Conservation (phyloP, 2,888 invertebrate species). For the Acronicta alni region DNA sequence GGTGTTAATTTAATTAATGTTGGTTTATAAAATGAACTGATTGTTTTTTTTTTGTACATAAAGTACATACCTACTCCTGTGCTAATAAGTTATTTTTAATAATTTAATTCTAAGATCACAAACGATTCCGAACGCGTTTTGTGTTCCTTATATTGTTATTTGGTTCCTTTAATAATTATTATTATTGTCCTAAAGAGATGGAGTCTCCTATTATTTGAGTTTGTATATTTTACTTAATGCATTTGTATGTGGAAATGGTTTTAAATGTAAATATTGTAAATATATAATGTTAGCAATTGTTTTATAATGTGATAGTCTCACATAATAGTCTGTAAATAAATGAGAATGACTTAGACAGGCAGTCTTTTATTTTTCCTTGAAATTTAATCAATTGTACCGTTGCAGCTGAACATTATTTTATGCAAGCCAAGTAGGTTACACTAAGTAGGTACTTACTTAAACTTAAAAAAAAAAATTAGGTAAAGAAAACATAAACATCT, state of each 20-base stretch:
- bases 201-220: constrained; percentile 64
- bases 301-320: constrained; percentile 86
- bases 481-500: too few species aligned
- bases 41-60: constrained; percentile 62
- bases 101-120: constrained; percentile 60
- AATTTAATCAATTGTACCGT: too few species aligned
- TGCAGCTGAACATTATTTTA: too few species aligned
- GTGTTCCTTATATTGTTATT: constrained; percentile 74
- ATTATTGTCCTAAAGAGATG: constrained; percentile 51
- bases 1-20: constrained; percentile 27
- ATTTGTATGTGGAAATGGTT: constrained; percentile 70
- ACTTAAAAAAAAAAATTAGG: too few species aligned
- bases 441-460: too few species aligned
- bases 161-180: constrained; percentile 67
- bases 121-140: constrained; percentile 62
- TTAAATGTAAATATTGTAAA: constrained; percentile 80
- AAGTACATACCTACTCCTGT: constrained; percentile 43
- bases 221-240: constrained; percentile 69
- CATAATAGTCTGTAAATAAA: constrained; percentile 88
- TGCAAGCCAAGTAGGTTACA: too few species aligned
- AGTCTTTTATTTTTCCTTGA: constrained; percentile 48
- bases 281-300: constrained; percentile 83
- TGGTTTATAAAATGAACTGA: constrained; percentile 69
- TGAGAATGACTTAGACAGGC: constrained; percentile 81
- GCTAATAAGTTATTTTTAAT: constrained; percentile 69